Percentiles rank a stretch among this genome's conserved stretches.
Evolutionary conservation across 2,113 vertebrate genomes (phyloP).

Genomic region (Etheostoma cragini): DNA sequence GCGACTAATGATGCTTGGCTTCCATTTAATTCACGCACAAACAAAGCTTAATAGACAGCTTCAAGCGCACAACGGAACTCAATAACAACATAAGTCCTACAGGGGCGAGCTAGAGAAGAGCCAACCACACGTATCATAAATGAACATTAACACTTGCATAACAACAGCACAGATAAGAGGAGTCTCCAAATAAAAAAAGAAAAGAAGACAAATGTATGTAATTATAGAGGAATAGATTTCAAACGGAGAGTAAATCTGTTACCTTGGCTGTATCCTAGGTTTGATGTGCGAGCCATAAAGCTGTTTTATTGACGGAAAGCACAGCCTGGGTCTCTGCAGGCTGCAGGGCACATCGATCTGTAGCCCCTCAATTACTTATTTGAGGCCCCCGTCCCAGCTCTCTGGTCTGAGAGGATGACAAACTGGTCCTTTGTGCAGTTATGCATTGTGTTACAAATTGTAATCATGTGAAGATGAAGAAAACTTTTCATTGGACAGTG

Average conservation of each 20-base stretch:
- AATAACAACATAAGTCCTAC: slow-evolving; percentile 30
- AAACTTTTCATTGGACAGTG: too few species aligned
- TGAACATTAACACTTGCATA: slow-evolving; percentile 35
- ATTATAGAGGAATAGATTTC: slow-evolving; percentile 40
- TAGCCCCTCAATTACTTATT: slow-evolving; percentile 58
- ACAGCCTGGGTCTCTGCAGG: slow-evolving; percentile 40
- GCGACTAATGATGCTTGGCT: slow-evolving; percentile 38
- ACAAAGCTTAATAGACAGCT: slow-evolving; percentile 30
- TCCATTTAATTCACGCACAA: slow-evolving; percentile 51
- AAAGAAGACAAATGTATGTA: slow-evolving; percentile 25
- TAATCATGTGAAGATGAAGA: not conserved
- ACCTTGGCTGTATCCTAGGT: slow-evolving; percentile 38
- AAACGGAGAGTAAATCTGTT: slow-evolving; percentile 42
- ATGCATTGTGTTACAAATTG: not conserved
- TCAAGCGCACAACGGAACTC: slow-evolving; percentile 32
- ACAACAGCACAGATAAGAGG: not conserved
- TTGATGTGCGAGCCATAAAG: slow-evolving; percentile 50
- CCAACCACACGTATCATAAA: not conserved
- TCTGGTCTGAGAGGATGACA: slow-evolving; percentile 18
- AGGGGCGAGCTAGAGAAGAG: not conserved
- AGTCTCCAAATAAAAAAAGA: not conserved
- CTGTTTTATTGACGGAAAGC: slow-evolving; percentile 61
- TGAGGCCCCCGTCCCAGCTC: slow-evolving; percentile 11
- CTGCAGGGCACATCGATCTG: slow-evolving; percentile 61
- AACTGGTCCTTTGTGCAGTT: slow-evolving; percentile 2